A percentile compares a stretch with the other conserved stretches of the same genome.
phyloP scores from a whole-genome alignment of 1,140 invertebrate species.

The Reticulitermes speratus region DNA sequence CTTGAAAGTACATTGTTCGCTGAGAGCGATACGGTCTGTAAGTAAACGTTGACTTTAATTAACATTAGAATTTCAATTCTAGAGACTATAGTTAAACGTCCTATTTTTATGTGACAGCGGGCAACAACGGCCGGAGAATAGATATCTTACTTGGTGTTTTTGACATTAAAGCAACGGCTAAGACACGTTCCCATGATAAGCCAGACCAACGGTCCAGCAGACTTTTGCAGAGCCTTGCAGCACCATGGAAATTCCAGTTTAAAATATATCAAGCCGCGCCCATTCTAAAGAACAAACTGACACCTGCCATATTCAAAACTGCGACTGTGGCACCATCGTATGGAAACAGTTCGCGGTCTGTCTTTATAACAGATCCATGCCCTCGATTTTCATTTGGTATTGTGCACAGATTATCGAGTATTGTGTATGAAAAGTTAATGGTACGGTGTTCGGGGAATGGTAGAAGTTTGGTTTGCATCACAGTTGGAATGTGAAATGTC shows the following conservation, averaged over 20 bases:
- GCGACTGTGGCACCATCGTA: not conserved
- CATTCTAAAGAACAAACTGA: not conserved
- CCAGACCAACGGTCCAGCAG: not conserved
- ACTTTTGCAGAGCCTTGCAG: not conserved
- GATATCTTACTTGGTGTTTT: not conserved
- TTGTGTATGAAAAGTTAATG: not conserved
- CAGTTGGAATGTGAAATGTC: constrained; percentile 20
- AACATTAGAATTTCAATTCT: not conserved
- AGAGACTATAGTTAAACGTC: not conserved
- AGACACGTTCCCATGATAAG: constrained; percentile 25
- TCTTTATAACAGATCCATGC: not conserved
- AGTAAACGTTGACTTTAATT: not conserved
- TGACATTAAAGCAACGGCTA: constrained; percentile 18
- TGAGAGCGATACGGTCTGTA: constrained; percentile 22
- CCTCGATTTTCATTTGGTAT: not conserved
- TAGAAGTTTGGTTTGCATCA: not conserved
- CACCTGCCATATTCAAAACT: not conserved
- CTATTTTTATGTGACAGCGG: not conserved
- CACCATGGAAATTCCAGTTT: not conserved
- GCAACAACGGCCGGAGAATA: too few relatives aligned
- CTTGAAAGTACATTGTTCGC: constrained; percentile 21
- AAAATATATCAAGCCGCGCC: constrained; percentile 9
- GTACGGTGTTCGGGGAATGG: not conserved
- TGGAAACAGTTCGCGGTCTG: not conserved
- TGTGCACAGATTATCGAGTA: too few relatives aligned